Percentiles rank a stretch among this genome's conserved stretches.
These are phyloP conservation scores for Drosophila prostipennis DNA, from an alignment of 2,888 invertebrate genomes.

Conservation along the genomic window DNA sequence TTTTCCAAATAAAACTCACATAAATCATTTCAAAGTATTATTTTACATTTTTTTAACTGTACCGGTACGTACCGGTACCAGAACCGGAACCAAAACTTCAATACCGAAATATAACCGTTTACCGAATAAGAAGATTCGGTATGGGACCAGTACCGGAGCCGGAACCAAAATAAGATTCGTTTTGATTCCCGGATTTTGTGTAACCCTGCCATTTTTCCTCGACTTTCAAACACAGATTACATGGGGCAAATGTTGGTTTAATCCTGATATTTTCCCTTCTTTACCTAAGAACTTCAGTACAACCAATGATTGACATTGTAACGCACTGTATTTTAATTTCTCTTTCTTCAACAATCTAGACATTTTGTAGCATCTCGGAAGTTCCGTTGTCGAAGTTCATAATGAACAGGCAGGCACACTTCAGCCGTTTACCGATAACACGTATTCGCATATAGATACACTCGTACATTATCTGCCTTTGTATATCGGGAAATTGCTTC, in stretches of 20 bases:
- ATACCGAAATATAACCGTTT: too few relatives aligned
- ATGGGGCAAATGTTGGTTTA: not conserved
- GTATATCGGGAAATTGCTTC: conserved; percentile 12
- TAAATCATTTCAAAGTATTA: too few relatives aligned
- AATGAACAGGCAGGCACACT: conserved; percentile 8
- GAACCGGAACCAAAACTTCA: too few relatives aligned
- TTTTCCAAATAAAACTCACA: too few relatives aligned
- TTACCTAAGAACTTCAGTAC: not conserved
- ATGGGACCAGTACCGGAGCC: too few relatives aligned
- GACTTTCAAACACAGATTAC: not conserved
- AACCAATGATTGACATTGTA: not conserved
- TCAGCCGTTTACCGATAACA: conserved; percentile 8
- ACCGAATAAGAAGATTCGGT: too few relatives aligned
- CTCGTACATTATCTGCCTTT: conserved; percentile 11
- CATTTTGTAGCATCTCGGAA: not conserved
- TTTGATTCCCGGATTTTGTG: too few relatives aligned
- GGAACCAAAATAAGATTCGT: too few relatives aligned
- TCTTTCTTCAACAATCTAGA: not conserved
- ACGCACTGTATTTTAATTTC: not conserved
- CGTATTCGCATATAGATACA: not conserved
- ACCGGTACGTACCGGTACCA: too few relatives aligned
- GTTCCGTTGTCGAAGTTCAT: conserved; percentile 22
- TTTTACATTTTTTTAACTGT: too few relatives aligned
- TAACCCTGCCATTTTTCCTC: not conserved
- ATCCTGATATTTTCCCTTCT: too few relatives aligned